A percentile compares a stretch with the other conserved stretches of the same genome.
phyloP scores from a whole-genome alignment of 2,888 invertebrate species.

The Camptogramma bilineatum region DNA sequence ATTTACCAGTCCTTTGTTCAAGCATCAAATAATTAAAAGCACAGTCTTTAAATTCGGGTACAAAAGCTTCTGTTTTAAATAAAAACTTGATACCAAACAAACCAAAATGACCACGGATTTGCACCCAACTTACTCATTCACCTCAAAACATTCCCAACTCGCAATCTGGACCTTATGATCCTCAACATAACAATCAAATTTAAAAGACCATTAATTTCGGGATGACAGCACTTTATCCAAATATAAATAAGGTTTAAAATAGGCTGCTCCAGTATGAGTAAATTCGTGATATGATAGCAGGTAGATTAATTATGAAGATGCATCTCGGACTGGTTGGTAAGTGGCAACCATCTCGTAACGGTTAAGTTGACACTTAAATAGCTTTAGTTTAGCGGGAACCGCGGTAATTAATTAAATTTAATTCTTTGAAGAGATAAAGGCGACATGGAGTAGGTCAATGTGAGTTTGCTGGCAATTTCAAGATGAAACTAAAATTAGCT shows the following conservation, averaged over 20 bases:
- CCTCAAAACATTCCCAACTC: background rate
- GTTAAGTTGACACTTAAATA: conserved; percentile 61
- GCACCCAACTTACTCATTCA: conserved; percentile 24
- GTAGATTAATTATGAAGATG: conserved; percentile 79
- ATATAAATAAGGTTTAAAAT: conserved; percentile 34
- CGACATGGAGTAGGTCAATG: conserved; percentile 48
- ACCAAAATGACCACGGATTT: conserved; percentile 16
- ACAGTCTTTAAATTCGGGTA: conserved; percentile 18
- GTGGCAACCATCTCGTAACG: conserved; percentile 53
- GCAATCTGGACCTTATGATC: conserved; percentile 12
- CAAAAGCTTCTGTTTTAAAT: conserved; percentile 35
- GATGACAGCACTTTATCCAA: background rate
- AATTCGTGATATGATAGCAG: conserved; percentile 55
- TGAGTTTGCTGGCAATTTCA: conserved; percentile 28
- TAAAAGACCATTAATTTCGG: background rate
- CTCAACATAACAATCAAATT: conserved; percentile 1
- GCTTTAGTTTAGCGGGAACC: conserved; percentile 57
- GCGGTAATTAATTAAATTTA: conserved; percentile 49
- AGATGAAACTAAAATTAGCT: conserved; percentile 19
- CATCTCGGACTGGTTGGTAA: conserved; percentile 63
- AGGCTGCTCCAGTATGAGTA: conserved; percentile 17
- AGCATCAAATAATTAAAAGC: conserved; percentile 20
- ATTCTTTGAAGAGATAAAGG: conserved; percentile 58
- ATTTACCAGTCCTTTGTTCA: background rate
- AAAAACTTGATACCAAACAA: conserved; percentile 33